Conservation (phyloP, 2,113 vertebrate genomes). For the Mustelus asterias region DNA sequence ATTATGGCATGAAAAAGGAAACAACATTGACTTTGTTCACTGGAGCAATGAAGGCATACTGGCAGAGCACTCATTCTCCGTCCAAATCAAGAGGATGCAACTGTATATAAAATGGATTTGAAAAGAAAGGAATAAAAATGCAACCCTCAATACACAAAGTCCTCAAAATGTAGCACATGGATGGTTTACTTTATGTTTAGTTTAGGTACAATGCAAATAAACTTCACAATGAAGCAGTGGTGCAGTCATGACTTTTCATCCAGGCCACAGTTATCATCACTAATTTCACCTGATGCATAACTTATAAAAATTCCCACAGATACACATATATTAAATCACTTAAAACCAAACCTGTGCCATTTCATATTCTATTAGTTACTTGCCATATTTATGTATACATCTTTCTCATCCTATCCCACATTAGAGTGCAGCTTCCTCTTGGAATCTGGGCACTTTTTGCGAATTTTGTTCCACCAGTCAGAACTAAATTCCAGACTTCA, state of each 20-base stretch:
- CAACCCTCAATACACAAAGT: neutral
- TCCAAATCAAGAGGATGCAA: neutral
- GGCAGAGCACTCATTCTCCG: neutral
- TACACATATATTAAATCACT: neutral
- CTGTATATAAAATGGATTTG: neutral
- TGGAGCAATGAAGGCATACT: neutral
- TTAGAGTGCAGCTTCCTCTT: neutral
- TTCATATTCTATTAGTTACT: neutral
- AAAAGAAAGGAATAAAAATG: neutral
- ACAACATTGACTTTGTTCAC: slow-evolving; percentile 3
- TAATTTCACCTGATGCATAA: neutral
- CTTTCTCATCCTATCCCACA: neutral
- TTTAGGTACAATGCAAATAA: neutral
- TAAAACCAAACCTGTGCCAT: neutral
- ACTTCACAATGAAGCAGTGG: neutral
- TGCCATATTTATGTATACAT: neutral
- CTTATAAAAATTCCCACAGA: neutral
- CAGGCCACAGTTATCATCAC: neutral
- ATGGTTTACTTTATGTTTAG: neutral
- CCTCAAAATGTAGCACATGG: neutral
- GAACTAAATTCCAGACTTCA: neutral
- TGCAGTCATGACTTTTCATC: neutral
- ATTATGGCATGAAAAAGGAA: slow-evolving; percentile 35
- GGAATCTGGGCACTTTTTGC: neutral
- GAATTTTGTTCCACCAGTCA: neutral